Conservation (phyloP, 2,797 vertebrate genomes). For the Morus bassanus region DNA sequence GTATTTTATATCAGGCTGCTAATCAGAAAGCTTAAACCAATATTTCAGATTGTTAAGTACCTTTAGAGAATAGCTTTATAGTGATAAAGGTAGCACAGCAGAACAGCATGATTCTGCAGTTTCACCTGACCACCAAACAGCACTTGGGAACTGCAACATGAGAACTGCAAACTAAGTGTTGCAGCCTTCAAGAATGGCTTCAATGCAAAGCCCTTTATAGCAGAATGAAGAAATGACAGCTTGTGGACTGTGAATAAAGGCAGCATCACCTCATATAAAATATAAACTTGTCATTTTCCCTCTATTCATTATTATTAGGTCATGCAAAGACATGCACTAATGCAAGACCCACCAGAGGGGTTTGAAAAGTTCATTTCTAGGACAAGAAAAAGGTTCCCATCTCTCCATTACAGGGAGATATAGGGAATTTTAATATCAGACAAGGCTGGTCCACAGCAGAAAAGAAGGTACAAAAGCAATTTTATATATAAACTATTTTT, state of each 20-base stretch:
- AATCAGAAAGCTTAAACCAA: conserved; percentile 38
- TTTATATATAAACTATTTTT: background rate
- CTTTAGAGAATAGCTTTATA: background rate
- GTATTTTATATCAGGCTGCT: conserved; percentile 14
- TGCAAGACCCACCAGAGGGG: background rate
- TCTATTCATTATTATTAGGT: background rate
- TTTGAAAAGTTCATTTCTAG: background rate
- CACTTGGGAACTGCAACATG: background rate
- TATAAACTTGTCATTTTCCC: background rate
- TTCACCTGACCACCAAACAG: background rate
- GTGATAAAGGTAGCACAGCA: background rate
- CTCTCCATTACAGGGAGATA: background rate
- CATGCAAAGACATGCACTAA: background rate
- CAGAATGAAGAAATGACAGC: background rate
- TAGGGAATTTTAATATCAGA: background rate
- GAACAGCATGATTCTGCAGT: background rate
- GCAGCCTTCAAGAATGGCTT: background rate
- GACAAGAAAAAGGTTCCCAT: background rate
- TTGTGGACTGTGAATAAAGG: background rate
- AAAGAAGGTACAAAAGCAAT: background rate
- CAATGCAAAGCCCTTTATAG: background rate
- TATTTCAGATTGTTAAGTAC: background rate
- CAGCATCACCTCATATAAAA: background rate
- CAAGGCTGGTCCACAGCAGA: background rate
- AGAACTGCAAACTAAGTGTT: background rate